Percentiles rank a stretch among this genome's conserved stretches.
Evolutionary conservation across 2,113 vertebrate species (phyloP).

Genomic region (Vidua macroura): DNA sequence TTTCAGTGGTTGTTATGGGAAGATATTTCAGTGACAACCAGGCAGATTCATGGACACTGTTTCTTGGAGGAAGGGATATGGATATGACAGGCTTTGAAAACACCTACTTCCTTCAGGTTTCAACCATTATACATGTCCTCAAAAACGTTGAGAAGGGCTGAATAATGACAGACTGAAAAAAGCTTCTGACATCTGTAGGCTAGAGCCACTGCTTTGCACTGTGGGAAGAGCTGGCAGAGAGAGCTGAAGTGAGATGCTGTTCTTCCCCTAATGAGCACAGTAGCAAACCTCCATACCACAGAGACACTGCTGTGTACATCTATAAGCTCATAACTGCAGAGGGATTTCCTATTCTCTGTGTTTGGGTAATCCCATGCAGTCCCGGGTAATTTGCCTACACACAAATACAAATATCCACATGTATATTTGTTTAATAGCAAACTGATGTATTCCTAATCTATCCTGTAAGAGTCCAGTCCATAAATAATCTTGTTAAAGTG

Average conservation of each 20-base stretch:
- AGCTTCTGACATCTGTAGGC: background rate
- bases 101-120: background rate
- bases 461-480: background rate
- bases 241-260: background rate
- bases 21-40: background rate
- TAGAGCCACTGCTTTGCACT: background rate
- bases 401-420: background rate
- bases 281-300: background rate
- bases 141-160: background rate
- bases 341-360: background rate
- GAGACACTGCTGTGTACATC: background rate
- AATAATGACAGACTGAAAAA: background rate
- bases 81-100: background rate
- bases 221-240: background rate
- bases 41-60: background rate
- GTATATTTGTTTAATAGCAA: background rate
- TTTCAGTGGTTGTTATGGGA: background rate
- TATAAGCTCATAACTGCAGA: background rate
- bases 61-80: background rate
- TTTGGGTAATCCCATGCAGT: background rate
- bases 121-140: background rate
- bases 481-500: background rate
- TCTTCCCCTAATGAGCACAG: background rate
- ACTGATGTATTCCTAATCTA: background rate
- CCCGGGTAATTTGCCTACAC: background rate